Base-by-base conservation (phyloP, 2,113 vertebrate species). In the Pseudois nayaur region DNA sequence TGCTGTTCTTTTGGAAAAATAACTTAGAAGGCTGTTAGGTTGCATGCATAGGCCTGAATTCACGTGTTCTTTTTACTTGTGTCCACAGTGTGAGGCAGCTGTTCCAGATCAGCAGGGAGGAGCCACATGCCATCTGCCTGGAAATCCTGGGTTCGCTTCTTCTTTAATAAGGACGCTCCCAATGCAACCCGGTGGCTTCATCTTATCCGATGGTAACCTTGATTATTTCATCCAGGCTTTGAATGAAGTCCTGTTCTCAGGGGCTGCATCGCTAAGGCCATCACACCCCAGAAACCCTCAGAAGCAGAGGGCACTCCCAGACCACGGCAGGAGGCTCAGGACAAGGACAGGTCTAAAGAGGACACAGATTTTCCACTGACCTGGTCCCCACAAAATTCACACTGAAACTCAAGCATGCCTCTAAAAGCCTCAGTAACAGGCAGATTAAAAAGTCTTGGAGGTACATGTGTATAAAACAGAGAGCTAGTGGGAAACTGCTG, bases 101-200 rank as follows among this genome's bases (percentile, higher is more conserved):
- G 43, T 5, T 81, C 15, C 9, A 6, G 21, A 10, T 6, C 17
- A 21, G 76, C 29, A 82, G 55, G 19, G 45, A 8, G 1, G 4
- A 83, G 71, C 3, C 12, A 1, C 3, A 7, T 2, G 0, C 14
- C 0, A 0, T 33, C n/a, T 16, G 29, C 7, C 0, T 45, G 54
- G 43, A 27, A 55, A 59, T 33, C 33, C 62, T 27, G 25, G 29
- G 59, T n/a, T 25, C 12, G 1, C 60, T 76, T 89, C 60, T 76
- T 89, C 40, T 83, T 29, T 57, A 71, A 60, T 54, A 29, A 88
- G 85, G 54, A 55, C 1, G 23, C 31, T 31, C 67, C 82, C 62
- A 23, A 57, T 2, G 48, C 17, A 33, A 36, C 45, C 84, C 45
- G 7, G 5, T 5, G 79, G 7, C 48, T 40, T 23, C 8, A 27